phyloP scores from a whole-genome alignment of 2,797 vertebrate genomes.

The Phoeniculus purpureus region DNA sequence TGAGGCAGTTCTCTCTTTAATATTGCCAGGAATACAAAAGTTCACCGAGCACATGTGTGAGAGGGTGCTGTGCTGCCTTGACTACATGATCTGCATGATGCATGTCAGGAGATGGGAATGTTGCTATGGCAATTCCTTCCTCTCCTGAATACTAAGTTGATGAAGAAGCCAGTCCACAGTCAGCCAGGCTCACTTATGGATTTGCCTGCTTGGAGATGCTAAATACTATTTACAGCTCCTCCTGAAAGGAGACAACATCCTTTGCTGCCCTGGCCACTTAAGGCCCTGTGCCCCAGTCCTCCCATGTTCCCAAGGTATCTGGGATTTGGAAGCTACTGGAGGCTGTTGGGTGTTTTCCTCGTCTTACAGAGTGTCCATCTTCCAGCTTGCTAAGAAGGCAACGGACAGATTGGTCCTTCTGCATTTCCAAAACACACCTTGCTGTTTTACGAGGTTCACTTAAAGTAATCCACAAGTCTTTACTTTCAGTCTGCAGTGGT shows the following conservation, averaged over 20 bases:
- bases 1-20: constrained; percentile 42
- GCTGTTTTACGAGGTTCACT: neutral
- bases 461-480: neutral
- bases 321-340: neutral
- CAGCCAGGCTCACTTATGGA: constrained; percentile 47
- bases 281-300: neutral
- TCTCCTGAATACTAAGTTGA: constrained; percentile 68
- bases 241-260: neutral
- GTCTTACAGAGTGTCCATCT: neutral
- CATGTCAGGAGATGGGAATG: constrained; percentile 41
- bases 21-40: constrained; percentile 42
- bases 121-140: constrained; percentile 61
- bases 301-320: neutral
- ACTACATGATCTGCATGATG: constrained; percentile 46
- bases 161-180: constrained; percentile 41
- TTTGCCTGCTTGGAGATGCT: constrained; percentile 12
- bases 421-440: neutral
- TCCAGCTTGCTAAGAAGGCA: neutral
- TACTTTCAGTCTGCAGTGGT: neutral
- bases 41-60: constrained; percentile 65
- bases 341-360: neutral
- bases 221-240: constrained; percentile 43
- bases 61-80: constrained; percentile 34
- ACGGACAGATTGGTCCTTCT: neutral
- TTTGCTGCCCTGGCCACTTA: neutral